These are phyloP conservation scores for Notospermus geniculatus DNA, from an alignment of 1,140 invertebrate genomes.

Conservation along the genomic window DNA sequence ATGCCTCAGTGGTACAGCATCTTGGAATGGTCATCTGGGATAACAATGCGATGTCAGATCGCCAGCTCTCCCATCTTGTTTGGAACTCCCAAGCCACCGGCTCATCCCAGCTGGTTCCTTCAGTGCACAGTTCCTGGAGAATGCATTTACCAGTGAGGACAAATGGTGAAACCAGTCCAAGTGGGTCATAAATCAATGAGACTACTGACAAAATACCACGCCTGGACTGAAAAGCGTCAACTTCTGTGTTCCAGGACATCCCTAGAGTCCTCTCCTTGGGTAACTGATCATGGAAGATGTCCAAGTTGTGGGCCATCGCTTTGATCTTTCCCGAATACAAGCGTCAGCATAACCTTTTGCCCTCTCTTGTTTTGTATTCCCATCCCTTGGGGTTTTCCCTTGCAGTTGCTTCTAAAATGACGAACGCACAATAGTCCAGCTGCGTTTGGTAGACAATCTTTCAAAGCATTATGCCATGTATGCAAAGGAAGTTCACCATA, in stretches of 20 bases:
- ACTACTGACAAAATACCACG: constrained; percentile 11
- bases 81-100: constrained; percentile 6
- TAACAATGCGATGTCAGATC: constrained; percentile 7
- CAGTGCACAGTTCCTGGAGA: constrained; percentile 15
- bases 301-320: constrained; percentile 27
- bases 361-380: no score
- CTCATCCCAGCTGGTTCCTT: constrained; percentile 21
- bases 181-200: constrained; percentile 17
- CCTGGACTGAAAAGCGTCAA: constrained; percentile 28
- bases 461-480: no score
- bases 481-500: no score
- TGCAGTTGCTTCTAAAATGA: no score
- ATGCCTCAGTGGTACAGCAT: constrained; percentile 16
- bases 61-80: constrained; percentile 23
- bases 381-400: no score
- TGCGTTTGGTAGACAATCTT: no score
- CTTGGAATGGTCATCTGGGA: constrained; percentile 12
- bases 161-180: constrained; percentile 23
- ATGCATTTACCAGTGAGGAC: constrained; percentile 27
- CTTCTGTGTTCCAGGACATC: constrained; percentile 21
- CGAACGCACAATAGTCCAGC: no score
- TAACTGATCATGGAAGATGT: constrained; percentile 16
- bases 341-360: no score
- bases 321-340: no score
- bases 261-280: constrained; percentile 23